Conservation (phyloP, 1,140 invertebrate species). For the Saxidomus purpurata region DNA sequence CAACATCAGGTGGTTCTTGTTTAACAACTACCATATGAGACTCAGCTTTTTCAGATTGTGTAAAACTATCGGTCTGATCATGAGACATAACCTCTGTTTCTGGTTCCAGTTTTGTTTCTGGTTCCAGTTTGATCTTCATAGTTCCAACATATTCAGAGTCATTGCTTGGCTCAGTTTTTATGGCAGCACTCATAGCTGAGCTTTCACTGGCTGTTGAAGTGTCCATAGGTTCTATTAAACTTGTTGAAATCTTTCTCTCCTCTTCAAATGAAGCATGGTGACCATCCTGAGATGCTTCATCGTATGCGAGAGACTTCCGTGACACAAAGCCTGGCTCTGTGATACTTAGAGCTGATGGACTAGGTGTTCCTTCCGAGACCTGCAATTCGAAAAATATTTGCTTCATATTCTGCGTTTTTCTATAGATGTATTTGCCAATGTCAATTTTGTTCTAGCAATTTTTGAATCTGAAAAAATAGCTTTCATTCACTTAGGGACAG, state of each 20-base stretch:
- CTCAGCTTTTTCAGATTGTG: background rate
- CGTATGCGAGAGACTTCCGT: conserved; percentile 47
- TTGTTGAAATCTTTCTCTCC: conserved; percentile 32
- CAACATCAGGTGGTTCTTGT: background rate
- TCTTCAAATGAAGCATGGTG: conserved; percentile 58
- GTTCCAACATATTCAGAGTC: background rate
- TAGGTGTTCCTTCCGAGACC: conserved; percentile 64
- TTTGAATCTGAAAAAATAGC: no score
- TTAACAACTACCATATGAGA: background rate
- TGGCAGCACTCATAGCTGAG: background rate
- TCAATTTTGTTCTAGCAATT: no score
- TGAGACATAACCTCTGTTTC: background rate
- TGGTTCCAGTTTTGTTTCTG: background rate
- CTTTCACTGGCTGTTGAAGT: background rate
- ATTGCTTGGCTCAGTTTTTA: background rate
- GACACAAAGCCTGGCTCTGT: conserved; percentile 20
- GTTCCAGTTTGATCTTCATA: background rate
- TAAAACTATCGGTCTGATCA: background rate
- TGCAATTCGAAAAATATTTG: background rate
- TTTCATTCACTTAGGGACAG: no score
- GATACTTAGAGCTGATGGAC: conserved; percentile 50
- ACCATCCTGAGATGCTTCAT: conserved; percentile 55
- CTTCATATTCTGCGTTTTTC: no score
- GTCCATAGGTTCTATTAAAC: conserved; percentile 1
- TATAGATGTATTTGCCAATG: no score